phyloP scores from a whole-genome alignment of 2,888 invertebrate species.

The Augiades crinisus region DNA sequence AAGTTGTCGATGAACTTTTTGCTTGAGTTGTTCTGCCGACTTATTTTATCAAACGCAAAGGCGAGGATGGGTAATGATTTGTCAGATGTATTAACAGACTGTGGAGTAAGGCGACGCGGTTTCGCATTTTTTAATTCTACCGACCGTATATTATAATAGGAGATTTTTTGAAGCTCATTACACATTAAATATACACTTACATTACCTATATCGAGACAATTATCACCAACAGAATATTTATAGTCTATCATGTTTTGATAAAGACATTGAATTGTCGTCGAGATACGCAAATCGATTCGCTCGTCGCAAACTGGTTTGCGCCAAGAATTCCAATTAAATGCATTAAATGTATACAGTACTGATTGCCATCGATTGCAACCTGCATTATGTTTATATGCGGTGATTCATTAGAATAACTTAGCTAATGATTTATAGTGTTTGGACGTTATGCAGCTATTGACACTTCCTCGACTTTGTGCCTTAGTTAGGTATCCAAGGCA shows the following conservation, averaged over 20 bases:
- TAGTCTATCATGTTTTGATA: constrained; percentile 21
- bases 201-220: constrained; percentile 16
- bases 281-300: constrained; percentile 41
- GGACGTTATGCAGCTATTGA: constrained; percentile 26
- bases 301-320: constrained; percentile 40
- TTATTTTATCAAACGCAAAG: too few species aligned
- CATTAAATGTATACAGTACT: constrained; percentile 30
- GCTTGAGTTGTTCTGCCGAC: too few species aligned
- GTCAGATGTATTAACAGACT: too few species aligned
- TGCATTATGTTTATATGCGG: constrained; percentile 24
- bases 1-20: neutral
- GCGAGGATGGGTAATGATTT: too few species aligned
- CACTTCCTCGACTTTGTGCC: constrained; percentile 15
- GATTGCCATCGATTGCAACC: constrained; percentile 28
- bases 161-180: too few species aligned
- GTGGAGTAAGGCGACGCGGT: too few species aligned
- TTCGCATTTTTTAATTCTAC: too few species aligned
- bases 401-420: constrained; percentile 33
- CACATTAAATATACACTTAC: too few species aligned
- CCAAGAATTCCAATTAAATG: constrained; percentile 46
- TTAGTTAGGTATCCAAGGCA: constrained; percentile 4
- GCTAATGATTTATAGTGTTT: constrained; percentile 25
- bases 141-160: too few species aligned
- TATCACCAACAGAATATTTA: constrained; percentile 11
- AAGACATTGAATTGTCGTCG: constrained; percentile 26